Percentiles rank a stretch among this genome's conserved stretches.
Evolutionary conservation across 1,140 invertebrate species (phyloP).

Genomic region (Drosophila pseudoananassae): DNA sequence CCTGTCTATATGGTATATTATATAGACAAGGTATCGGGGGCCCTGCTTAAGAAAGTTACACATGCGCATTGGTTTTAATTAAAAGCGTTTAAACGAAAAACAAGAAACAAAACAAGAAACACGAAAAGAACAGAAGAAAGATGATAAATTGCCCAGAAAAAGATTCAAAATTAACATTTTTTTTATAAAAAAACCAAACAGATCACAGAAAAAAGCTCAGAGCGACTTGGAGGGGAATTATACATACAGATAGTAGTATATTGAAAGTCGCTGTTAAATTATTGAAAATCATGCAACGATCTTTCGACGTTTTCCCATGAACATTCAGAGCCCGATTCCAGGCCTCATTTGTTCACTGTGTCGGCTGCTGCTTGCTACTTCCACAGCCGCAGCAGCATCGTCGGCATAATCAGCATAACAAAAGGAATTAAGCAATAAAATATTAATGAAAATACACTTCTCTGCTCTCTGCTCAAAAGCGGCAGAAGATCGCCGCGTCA

Average conservation of each 20-base stretch:
- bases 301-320: conserved; percentile 67
- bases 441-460: conserved; percentile 78
- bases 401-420: conserved; percentile 84
- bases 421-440: conserved; percentile 84
- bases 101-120: conserved; percentile 6
- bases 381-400: conserved; percentile 18
- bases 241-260: not conserved
- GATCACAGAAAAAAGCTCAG: conserved; percentile 31
- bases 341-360: conserved; percentile 56
- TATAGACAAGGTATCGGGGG: conserved; percentile 20
- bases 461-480: conserved; percentile 8
- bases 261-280: conserved; percentile 74
- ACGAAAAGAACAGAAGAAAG: conserved; percentile 26
- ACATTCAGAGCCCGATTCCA: conserved; percentile 26
- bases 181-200: conserved; percentile 46
- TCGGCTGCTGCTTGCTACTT: conserved; percentile 2
- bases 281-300: conserved; percentile 77
- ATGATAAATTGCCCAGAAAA: conserved; percentile 81
- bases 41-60: conserved; percentile 80
- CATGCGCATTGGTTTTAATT: conserved; percentile 83
- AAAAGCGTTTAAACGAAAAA: conserved; percentile 78
- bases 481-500: conserved; percentile 73
- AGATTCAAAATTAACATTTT: conserved; percentile 81
- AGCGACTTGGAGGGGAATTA: conserved; percentile 19
- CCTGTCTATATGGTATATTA: conserved; percentile 1